Conservation (phyloP, 2,797 vertebrate species). For the Australoheros facetus region DNA sequence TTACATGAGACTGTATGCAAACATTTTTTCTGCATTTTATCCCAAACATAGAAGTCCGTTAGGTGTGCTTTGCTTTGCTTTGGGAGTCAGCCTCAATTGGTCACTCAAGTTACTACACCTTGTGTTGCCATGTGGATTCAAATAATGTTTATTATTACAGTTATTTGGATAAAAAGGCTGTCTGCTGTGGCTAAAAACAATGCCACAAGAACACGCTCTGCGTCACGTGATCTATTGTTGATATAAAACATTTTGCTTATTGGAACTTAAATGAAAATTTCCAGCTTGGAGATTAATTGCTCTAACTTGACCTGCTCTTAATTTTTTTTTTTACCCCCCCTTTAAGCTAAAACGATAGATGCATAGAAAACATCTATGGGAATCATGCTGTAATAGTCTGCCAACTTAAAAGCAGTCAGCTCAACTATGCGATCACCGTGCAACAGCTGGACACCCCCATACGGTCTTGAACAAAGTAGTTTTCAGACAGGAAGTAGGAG, state of each 20-base stretch:
- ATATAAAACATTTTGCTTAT: not conserved
- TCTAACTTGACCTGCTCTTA: not conserved
- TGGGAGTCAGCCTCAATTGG: not conserved
- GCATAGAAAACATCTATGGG: not conserved
- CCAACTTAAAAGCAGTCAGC: not conserved
- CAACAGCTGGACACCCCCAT: not conserved
- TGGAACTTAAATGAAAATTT: not conserved
- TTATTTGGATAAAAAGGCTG: not conserved
- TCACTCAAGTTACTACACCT: not conserved
- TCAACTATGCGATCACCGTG: not conserved
- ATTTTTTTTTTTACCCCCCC: not conserved
- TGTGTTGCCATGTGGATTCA: not conserved
- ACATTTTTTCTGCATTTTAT: not conserved
- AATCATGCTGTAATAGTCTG: not conserved
- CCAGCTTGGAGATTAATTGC: not conserved
- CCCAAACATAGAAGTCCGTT: not conserved
- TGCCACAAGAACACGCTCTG: not conserved
- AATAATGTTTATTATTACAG: not conserved
- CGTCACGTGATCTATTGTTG: not conserved
- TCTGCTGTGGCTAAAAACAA: not conserved
- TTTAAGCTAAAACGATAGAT: not conserved
- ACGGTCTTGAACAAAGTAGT: not conserved
- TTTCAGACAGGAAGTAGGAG: slow-evolving; percentile 53
- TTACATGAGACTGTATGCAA: not conserved
- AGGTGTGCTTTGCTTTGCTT: not conserved